Evolutionary conservation across 2,113 vertebrate species (phyloP).

Genomic region (Nothoprocta perdicaria): DNA sequence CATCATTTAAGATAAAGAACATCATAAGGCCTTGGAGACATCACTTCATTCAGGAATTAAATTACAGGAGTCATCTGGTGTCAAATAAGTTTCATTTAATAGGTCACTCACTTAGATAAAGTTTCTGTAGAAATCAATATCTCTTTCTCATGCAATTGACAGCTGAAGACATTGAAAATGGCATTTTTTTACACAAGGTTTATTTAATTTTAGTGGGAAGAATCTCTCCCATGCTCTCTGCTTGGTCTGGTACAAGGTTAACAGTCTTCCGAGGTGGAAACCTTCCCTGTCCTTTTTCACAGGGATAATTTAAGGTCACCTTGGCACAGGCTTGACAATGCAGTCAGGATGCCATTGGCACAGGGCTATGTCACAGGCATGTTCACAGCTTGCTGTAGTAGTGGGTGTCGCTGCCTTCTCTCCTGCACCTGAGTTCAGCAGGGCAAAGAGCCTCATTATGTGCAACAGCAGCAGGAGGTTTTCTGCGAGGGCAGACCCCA

Average conservation of each 20-base stretch:
- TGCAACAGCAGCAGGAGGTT: not conserved
- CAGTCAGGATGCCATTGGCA: not conserved
- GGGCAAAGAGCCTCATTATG: not conserved
- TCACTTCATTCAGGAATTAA: conserved; percentile 59
- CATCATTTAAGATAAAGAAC: conserved; percentile 44
- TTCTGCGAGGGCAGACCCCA: not conserved
- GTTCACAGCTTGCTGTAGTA: not conserved
- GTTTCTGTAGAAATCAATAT: conserved; percentile 72
- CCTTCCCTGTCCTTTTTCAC: not conserved
- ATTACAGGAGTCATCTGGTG: conserved; percentile 61
- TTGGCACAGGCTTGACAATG: not conserved
- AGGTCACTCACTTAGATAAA: conserved; percentile 63
- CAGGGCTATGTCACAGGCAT: not conserved
- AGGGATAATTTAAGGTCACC: not conserved
- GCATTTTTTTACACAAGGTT: conserved; percentile 52
- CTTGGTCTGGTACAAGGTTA: not conserved
- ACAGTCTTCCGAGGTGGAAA: not conserved
- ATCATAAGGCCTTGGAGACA: conserved; percentile 50
- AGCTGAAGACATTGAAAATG: conserved; percentile 65
- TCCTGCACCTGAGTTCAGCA: not conserved
- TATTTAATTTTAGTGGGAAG: conserved; percentile 54
- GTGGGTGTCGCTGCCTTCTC: not conserved
- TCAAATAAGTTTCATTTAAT: conserved; percentile 70
- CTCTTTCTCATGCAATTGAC: conserved; percentile 64
- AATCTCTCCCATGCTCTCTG: not conserved